Conservation (phyloP, 2,797 vertebrate genomes). For the Hyperoplus lanceolatus region DNA sequence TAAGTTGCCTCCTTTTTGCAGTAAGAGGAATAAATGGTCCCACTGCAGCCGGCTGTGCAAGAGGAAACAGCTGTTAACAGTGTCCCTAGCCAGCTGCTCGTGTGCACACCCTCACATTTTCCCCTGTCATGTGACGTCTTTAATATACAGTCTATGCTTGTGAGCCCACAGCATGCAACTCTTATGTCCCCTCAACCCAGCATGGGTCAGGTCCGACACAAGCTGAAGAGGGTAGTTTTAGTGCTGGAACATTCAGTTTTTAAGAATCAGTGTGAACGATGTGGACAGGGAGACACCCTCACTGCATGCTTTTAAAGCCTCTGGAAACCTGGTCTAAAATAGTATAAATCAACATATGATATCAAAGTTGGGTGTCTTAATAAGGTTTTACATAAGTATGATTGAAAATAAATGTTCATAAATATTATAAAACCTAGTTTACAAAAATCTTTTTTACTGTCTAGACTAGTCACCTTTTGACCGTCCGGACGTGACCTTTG, state of each 20-base stretch:
- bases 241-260: neutral
- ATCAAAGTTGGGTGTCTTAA: no score
- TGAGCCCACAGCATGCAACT: neutral
- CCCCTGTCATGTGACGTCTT: neutral
- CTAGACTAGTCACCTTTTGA: no score
- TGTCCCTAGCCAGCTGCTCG: neutral
- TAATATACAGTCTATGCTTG: no score
- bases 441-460: no score
- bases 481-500: no score
- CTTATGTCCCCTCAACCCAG: neutral
- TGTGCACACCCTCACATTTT: neutral
- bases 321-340: no score
- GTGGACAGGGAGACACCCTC: neutral
- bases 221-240: neutral
- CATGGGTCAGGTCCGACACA: neutral
- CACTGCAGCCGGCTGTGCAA: slow-evolving; percentile 14
- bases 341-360: no score
- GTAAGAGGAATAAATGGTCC: slow-evolving; percentile 20
- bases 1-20: neutral
- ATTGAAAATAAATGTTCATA: no score
- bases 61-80: neutral
- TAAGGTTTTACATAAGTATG: no score
- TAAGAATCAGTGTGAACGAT: neutral
- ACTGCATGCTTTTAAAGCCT: neutral
- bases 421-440: no score